Evolutionary conservation across 92 coral and sea anemone genomes (phyloP).

Genomic region (Pocillopora meandrina): DNA sequence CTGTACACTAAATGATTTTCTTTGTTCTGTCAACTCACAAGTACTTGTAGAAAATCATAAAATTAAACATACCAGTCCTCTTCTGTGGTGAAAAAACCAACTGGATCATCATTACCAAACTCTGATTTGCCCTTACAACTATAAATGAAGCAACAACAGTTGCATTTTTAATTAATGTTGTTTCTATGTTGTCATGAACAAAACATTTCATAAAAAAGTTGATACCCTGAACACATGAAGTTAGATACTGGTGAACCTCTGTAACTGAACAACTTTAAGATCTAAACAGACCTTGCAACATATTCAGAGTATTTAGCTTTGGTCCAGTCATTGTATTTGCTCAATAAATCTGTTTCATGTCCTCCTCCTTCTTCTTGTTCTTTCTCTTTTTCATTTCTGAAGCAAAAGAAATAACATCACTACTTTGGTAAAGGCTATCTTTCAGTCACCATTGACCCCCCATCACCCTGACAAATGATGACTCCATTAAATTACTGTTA

Average conservation of each 20-base stretch:
- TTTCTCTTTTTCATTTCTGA: constrained; percentile 66
- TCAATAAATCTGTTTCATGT: constrained; percentile 71
- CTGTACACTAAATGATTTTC: neutral
- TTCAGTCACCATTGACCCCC: too few species aligned
- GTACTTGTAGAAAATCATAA: neutral
- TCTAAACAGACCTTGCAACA: constrained; percentile 61
- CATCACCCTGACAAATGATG: too few species aligned
- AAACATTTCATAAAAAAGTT: neutral
- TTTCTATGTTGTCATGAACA: neutral
- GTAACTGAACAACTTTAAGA: neutral
- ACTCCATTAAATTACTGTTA: too few species aligned
- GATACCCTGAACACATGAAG: neutral
- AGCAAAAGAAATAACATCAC: neutral
- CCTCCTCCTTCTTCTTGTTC: constrained; percentile 47
- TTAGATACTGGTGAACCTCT: neutral
- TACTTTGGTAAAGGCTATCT: neutral
- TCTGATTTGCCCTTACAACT: constrained; percentile 46
- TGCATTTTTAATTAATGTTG: too few species aligned
- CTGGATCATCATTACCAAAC: constrained; percentile 71
- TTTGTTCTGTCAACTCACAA: neutral
- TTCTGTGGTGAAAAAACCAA: constrained; percentile 85
- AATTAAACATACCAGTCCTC: constrained; percentile 79
- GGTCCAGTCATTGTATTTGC: constrained; percentile 88
- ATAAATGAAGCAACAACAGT: neutral
- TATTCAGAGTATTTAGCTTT: constrained; percentile 71